These are phyloP conservation scores for Oophaga pumilio DNA, from an alignment of 2,113 vertebrate species.

Conservation along the genomic window DNA sequence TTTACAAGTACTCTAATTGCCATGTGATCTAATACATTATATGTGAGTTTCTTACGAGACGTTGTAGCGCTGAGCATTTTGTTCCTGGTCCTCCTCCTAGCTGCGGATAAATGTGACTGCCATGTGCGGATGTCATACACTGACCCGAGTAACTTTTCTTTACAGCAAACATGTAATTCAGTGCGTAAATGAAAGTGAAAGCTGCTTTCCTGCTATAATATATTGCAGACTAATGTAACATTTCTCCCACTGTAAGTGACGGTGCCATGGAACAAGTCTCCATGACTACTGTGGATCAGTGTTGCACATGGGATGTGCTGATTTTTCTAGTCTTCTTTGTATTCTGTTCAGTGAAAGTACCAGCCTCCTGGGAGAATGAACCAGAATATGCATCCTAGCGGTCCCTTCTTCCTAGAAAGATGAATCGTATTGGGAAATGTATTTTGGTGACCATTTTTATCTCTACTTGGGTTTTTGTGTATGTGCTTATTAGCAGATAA, in stretches of 20 bases:
- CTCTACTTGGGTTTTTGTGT: not conserved
- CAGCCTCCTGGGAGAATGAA: not conserved
- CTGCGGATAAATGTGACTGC: not conserved
- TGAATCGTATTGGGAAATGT: not conserved
- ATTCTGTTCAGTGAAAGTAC: not conserved
- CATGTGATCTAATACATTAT: not conserved
- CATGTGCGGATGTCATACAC: not conserved
- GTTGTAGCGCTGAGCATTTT: not conserved
- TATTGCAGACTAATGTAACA: constrained; percentile 17
- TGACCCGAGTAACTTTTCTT: not conserved
- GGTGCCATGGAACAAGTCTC: constrained; percentile 1
- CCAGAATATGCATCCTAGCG: not conserved
- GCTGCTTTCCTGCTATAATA: not conserved
- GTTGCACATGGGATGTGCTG: constrained; percentile 18
- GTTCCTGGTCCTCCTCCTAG: not conserved
- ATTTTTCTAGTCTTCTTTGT: not conserved
- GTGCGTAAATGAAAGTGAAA: constrained; percentile 44
- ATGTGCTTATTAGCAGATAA: too few relatives aligned
- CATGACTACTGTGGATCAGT: constrained; percentile 26
- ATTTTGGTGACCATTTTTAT: not conserved
- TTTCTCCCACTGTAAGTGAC: not conserved
- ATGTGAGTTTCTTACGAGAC: not conserved
- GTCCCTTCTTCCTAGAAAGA: not conserved
- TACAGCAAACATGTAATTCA: not conserved
- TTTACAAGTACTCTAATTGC: not conserved